A percentile compares a stretch with the other conserved stretches of the same genome.
Evolutionary conservation across 2,888 invertebrate species (phyloP).

Genomic region (Plebejus anna): DNA sequence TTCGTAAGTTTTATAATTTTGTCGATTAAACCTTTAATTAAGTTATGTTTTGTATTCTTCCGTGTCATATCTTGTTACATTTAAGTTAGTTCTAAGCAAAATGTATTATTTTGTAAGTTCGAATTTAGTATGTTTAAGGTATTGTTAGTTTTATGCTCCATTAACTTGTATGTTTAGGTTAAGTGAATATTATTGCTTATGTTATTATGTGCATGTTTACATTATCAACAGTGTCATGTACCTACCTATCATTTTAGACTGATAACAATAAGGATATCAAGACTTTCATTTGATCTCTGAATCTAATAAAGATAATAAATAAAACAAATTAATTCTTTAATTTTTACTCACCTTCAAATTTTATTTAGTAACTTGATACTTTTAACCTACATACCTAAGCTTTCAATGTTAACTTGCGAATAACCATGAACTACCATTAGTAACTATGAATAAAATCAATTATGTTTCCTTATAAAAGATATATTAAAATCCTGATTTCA

Average conservation of each 20-base stretch:
- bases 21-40: constrained; percentile 35
- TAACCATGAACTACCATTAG: neutral
- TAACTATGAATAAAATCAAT: neutral
- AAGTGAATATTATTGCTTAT: constrained; percentile 27
- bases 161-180: constrained; percentile 29
- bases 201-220: neutral
- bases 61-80: constrained; percentile 50
- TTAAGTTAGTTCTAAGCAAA: constrained; percentile 31
- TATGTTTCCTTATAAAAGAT: neutral
- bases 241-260: constrained; percentile 51
- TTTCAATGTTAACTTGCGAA: neutral
- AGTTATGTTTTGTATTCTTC: constrained; percentile 46
- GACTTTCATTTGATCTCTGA: constrained; percentile 79
- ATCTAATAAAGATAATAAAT: constrained; percentile 59
- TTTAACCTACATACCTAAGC: neutral
- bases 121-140: constrained; percentile 33
- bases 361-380: neutral
- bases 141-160: constrained; percentile 32
- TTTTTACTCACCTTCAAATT: constrained; percentile 12
- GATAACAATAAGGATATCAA: constrained; percentile 65
- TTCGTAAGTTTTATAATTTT: constrained; percentile 31
- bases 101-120: constrained; percentile 30
- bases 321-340: constrained; percentile 33
- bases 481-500: neutral
- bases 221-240: constrained; percentile 3